A percentile compares a stretch with the other conserved stretches of the same genome.
Conservation (phyloP, 2,113 vertebrate species). For the Dryoscopus gambensis region DNA sequence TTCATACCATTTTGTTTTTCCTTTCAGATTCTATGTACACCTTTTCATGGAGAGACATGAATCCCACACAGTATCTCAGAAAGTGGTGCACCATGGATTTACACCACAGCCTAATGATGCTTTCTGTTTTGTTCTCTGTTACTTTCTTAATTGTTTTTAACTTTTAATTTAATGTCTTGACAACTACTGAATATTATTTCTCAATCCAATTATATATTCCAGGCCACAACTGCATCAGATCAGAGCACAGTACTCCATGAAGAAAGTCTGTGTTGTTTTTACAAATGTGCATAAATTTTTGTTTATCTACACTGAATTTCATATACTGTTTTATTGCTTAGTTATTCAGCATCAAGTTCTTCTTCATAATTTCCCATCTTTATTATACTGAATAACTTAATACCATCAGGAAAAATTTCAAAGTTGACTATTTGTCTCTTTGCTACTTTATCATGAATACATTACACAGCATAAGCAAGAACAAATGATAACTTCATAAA, state of each 20-base stretch:
- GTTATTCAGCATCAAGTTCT: not conserved
- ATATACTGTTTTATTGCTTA: not conserved
- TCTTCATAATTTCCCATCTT: not conserved
- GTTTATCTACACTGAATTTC: not conserved
- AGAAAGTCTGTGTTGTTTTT: not conserved
- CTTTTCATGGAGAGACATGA: not conserved
- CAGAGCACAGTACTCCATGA: not conserved
- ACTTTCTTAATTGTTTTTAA: not conserved
- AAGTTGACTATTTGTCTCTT: not conserved
- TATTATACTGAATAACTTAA: not conserved
- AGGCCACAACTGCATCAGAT: not conserved
- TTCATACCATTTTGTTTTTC: not conserved
- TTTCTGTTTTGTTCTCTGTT: not conserved
- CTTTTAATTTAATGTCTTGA: not conserved
- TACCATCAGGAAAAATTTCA: not conserved
- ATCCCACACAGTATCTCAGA: not conserved
- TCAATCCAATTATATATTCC: not conserved
- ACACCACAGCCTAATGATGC: not conserved
- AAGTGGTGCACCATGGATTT: not conserved
- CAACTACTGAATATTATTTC: not conserved
- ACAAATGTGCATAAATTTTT: not conserved
- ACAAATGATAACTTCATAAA: not conserved
- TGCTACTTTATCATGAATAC: not conserved
- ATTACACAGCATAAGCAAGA: not conserved
- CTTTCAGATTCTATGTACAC: not conserved